These are phyloP conservation scores for Ctenicera cuprea DNA, from an alignment of 2,888 invertebrate genomes.

Conservation along the genomic window DNA sequence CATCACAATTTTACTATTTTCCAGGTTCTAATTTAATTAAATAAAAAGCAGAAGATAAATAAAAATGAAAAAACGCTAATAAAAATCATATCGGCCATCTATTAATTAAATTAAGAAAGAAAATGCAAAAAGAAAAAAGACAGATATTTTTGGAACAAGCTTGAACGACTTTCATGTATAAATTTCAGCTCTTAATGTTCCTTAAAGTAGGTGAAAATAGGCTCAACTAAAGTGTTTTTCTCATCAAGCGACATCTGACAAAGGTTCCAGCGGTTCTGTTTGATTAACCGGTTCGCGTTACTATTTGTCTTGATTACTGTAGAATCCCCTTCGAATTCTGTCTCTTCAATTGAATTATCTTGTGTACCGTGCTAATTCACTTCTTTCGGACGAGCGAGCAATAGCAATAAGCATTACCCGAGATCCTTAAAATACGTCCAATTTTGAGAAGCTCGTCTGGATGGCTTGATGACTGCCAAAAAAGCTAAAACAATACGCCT, in stretches of 20 bases:
- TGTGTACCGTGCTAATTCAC: constrained; percentile 34
- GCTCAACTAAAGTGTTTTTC: constrained; percentile 16
- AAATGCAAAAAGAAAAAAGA: too few relatives aligned
- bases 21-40: too few relatives aligned
- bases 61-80: too few relatives aligned
- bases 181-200: not conserved
- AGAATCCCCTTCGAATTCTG: constrained; percentile 31
- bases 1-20: too few relatives aligned
- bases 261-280: constrained; percentile 33
- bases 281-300: constrained; percentile 34
- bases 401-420: constrained; percentile 8
- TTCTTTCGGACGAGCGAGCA: constrained; percentile 21
- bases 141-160: too few relatives aligned
- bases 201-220: constrained; percentile 25
- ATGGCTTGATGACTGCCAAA: not conserved
- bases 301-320: constrained; percentile 45
- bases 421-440: not conserved
- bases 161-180: too few relatives aligned
- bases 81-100: too few relatives aligned
- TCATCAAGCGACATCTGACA: constrained; percentile 22
- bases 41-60: too few relatives aligned
- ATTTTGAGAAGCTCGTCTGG: not conserved
- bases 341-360: constrained; percentile 35
- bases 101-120: too few relatives aligned
- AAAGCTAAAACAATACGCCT: not conserved